Evolutionary conservation across 2,888 invertebrate genomes (phyloP).

Genomic region (Bruchidius siliquastri): DNA sequence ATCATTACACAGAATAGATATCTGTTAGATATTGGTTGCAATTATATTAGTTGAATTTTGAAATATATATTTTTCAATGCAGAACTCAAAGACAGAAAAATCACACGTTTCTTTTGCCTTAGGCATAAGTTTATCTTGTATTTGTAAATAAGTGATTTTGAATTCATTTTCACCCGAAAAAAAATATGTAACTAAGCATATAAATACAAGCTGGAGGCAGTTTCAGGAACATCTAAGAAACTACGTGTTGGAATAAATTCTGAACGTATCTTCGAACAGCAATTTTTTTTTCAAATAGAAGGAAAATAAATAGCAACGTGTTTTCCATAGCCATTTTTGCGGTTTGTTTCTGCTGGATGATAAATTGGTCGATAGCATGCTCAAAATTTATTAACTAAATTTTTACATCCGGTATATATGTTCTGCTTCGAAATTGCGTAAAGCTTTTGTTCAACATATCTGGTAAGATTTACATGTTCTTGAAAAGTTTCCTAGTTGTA

Average conservation of each 20-base stretch:
- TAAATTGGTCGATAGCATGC: too few relatives aligned
- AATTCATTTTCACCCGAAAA: neutral
- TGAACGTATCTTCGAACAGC: too few relatives aligned
- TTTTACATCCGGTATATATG: too few relatives aligned
- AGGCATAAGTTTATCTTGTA: neutral
- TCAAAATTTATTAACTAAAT: too few relatives aligned
- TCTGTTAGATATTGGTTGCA: constrained; percentile 2
- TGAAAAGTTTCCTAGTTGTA: neutral
- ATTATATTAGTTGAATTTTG: constrained; percentile 4
- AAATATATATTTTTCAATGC: constrained; percentile 1
- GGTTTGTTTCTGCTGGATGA: too few relatives aligned
- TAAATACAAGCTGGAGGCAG: neutral
- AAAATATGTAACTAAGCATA: neutral
- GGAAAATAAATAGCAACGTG: too few relatives aligned
- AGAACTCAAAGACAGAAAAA: neutral
- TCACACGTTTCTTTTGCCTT: neutral
- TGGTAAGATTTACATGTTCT: neutral
- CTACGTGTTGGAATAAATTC: too few relatives aligned
- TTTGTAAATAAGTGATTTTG: neutral
- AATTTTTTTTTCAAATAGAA: too few relatives aligned
- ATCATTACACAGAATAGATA: constrained; percentile 15
- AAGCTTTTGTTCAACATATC: too few relatives aligned
- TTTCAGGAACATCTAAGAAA: neutral
- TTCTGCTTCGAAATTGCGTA: too few relatives aligned
- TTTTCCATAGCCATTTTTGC: too few relatives aligned